Conservation (phyloP, 2,888 invertebrate genomes). For the Eupithecia exiguata region DNA sequence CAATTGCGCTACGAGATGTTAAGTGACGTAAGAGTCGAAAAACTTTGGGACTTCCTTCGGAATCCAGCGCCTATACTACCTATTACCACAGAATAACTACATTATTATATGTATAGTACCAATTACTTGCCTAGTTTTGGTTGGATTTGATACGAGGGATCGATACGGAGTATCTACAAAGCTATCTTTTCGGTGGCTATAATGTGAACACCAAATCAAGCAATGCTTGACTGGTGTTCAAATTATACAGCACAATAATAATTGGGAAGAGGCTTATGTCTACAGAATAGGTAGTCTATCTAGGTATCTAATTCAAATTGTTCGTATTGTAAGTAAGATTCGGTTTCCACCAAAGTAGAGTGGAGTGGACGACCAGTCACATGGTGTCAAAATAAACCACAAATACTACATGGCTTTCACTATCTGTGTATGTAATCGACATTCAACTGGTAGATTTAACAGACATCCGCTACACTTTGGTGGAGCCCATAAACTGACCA, state of each 20-base stretch:
- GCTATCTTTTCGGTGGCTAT: neutral
- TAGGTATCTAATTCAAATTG: neutral
- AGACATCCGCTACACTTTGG: neutral
- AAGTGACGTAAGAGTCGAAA: too few relatives aligned
- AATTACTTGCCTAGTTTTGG: neutral
- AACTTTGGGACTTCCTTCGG: too few relatives aligned
- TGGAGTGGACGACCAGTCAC: neutral
- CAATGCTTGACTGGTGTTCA: too few relatives aligned
- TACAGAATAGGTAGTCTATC: neutral
- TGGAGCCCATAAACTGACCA: neutral
- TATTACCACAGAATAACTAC: too few relatives aligned
- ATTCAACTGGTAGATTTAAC: neutral
- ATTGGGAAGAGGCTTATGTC: neutral
- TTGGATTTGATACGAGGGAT: neutral
- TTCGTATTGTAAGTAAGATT: neutral
- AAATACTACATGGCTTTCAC: neutral
- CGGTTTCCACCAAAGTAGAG: neutral
- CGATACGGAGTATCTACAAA: neutral
- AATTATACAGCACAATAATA: too few relatives aligned
- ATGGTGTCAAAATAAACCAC: neutral
- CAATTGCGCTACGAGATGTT: too few relatives aligned
- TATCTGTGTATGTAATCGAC: neutral
- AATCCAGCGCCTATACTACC: too few relatives aligned
- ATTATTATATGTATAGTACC: neutral
- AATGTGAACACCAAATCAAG: neutral